Evolutionary conservation across 2,888 invertebrate species (phyloP).

Genomic region (Mythimna ferrago): DNA sequence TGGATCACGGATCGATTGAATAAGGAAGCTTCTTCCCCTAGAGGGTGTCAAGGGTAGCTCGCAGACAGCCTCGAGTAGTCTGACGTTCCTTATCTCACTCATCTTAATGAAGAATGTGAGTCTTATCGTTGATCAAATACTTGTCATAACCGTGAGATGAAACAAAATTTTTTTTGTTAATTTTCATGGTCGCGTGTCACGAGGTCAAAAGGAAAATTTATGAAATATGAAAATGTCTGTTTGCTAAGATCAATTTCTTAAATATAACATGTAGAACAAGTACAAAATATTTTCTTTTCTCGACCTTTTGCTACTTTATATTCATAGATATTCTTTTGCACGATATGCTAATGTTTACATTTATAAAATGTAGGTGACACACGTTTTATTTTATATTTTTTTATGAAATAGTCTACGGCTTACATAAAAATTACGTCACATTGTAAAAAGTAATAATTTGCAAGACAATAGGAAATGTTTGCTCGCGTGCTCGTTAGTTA

Average conservation of each 20-base stretch:
- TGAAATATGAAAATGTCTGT: not conserved
- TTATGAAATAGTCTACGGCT: not conserved
- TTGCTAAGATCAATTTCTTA: constrained; percentile 19
- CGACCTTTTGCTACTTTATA: constrained; percentile 22
- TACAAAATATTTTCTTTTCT: constrained; percentile 30
- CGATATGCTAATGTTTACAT: constrained; percentile 18
- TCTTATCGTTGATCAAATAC: constrained; percentile 62
- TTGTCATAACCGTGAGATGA: constrained; percentile 41
- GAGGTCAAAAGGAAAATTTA: constrained; percentile 49
- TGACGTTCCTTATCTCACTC: constrained; percentile 62
- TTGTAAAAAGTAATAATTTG: constrained; percentile 27
- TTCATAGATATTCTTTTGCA: constrained; percentile 3
- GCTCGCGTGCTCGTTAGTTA: constrained; percentile 36
- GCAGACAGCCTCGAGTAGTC: constrained; percentile 54
- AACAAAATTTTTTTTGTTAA: constrained; percentile 40
- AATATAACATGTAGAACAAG: constrained; percentile 22
- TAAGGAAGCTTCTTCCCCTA: constrained; percentile 70
- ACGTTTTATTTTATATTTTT: constrained; percentile 1
- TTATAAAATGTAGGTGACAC: constrained; percentile 20
- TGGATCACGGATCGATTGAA: constrained; percentile 81
- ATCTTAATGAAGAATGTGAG: constrained; percentile 56
- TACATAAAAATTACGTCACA: constrained; percentile 9
- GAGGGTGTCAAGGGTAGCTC: constrained; percentile 76
- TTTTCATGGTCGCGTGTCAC: constrained; percentile 55
- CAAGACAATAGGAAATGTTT: constrained; percentile 51